Conservation (phyloP, 2,888 invertebrate species). For the Athalia rosae region DNA sequence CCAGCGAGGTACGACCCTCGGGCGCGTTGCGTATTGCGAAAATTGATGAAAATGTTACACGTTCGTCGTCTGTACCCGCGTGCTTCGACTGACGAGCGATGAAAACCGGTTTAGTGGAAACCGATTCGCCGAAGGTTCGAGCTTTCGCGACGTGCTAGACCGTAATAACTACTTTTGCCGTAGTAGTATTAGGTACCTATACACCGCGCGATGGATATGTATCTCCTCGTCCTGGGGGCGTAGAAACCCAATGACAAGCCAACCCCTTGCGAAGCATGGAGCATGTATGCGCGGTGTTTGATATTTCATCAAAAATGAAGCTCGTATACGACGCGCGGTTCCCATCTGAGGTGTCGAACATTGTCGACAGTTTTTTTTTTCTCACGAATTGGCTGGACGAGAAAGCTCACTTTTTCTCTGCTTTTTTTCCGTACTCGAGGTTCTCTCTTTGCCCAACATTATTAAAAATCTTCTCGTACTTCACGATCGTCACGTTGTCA, state of each 20-base stretch:
- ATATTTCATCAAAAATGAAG: too few relatives aligned
- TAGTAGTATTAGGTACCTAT: not conserved
- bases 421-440: too few relatives aligned
- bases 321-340: too few relatives aligned
- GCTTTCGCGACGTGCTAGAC: not conserved
- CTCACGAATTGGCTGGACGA: too few relatives aligned
- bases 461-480: too few relatives aligned
- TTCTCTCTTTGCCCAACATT: too few relatives aligned
- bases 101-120: conserved; percentile 39
- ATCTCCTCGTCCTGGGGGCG: not conserved
- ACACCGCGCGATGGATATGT: not conserved
- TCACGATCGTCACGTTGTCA: too few relatives aligned
- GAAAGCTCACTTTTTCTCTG: too few relatives aligned
- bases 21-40: conserved; percentile 60
- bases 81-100: not conserved
- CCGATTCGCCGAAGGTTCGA: conserved; percentile 18
- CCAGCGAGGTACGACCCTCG: conserved; percentile 46
- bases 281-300: not conserved
- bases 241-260: not conserved
- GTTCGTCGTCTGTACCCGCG: not conserved
- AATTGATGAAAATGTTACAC: conserved; percentile 64
- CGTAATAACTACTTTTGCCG: not conserved
- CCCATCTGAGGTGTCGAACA: too few relatives aligned
- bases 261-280: not conserved
- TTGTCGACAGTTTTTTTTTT: too few relatives aligned